These are phyloP conservation scores for Crossocerus cetratus DNA, from an alignment of 2,888 invertebrate species.

Conservation along the genomic window DNA sequence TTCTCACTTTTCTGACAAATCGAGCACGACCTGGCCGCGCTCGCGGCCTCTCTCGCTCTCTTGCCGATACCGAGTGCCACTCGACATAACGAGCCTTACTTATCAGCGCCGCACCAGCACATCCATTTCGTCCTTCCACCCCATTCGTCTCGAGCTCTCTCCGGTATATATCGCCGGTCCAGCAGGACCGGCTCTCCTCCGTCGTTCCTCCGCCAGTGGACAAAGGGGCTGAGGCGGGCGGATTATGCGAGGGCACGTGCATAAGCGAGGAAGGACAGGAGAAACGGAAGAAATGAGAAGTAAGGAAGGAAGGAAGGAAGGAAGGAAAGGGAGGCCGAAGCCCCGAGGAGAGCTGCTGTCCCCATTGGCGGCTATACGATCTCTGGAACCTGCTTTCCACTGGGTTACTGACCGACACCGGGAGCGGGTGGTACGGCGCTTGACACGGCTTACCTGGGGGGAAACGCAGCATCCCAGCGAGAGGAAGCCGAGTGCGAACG, in stretches of 20 bases:
- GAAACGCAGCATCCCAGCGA: neutral
- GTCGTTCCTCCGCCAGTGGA: conserved; percentile 3
- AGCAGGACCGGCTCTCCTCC: neutral
- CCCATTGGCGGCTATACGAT: conserved; percentile 9
- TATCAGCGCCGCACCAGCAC: conserved; percentile 29
- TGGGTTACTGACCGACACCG: conserved; percentile 44
- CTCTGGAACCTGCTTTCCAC: conserved; percentile 28
- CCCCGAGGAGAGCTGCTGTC: conserved; percentile 5
- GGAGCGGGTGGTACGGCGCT: conserved; percentile 14
- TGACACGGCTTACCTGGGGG: conserved; percentile 8
- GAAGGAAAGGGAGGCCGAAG: conserved; percentile 18
- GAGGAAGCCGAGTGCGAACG: neutral
- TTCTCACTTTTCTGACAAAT: conserved; percentile 35
- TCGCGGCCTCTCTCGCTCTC: too few species aligned
- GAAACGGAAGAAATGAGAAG: too few species aligned
- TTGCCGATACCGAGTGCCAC: neutral
- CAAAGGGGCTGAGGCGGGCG: neutral
- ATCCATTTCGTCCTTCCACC: neutral
- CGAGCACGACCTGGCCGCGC: conserved; percentile 9
- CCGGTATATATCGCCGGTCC: neutral
- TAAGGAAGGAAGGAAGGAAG: too few species aligned
- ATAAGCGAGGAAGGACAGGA: too few species aligned
- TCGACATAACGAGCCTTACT: conserved; percentile 31
- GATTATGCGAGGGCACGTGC: conserved; percentile 12
- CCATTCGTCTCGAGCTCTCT: too few species aligned